Evolutionary conservation across 2,888 invertebrate species (phyloP).

Genomic region (Corythucha ciliata): DNA sequence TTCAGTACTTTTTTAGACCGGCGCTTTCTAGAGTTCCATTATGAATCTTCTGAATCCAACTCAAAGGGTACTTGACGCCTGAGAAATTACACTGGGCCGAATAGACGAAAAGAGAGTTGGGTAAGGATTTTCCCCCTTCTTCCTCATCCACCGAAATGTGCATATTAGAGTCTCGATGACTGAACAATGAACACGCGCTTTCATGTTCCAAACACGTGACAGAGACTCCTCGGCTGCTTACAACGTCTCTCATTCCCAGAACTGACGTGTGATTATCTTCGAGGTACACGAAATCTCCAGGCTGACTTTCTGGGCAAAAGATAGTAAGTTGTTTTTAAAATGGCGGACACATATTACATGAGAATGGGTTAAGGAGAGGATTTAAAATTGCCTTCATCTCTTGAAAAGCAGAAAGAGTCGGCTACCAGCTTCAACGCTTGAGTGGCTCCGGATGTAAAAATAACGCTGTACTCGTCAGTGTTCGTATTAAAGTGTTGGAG

Average conservation of each 20-base stretch:
- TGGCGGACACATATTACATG: too few species aligned
- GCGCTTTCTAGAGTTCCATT: constrained; percentile 46
- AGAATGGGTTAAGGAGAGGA: too few species aligned
- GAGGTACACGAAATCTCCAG: constrained; percentile 65
- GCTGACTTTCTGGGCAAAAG: not conserved
- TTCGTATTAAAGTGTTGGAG: constrained; percentile 77
- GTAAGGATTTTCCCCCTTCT: too few species aligned
- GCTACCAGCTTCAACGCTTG: constrained; percentile 72
- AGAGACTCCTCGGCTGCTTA: constrained; percentile 48
- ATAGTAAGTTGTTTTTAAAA: not conserved
- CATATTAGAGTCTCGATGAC: too few species aligned
- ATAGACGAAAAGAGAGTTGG: constrained; percentile 63
- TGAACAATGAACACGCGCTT: constrained; percentile 49
- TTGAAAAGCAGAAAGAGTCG: constrained; percentile 59
- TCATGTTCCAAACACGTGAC: constrained; percentile 51
- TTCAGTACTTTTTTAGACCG: not conserved
- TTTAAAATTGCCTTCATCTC: constrained; percentile 3
- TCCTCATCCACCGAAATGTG: not conserved
- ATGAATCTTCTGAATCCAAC: constrained; percentile 56
- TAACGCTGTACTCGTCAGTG: constrained; percentile 67
- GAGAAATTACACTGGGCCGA: constrained; percentile 94
- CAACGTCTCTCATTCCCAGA: constrained; percentile 77
- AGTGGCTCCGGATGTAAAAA: constrained; percentile 94
- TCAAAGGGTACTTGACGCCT: constrained; percentile 77
- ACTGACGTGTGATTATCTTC: constrained; percentile 94